Base-by-base conservation (phyloP, 2,797 vertebrate genomes). In the Hippopotamyrus pictus region DNA sequence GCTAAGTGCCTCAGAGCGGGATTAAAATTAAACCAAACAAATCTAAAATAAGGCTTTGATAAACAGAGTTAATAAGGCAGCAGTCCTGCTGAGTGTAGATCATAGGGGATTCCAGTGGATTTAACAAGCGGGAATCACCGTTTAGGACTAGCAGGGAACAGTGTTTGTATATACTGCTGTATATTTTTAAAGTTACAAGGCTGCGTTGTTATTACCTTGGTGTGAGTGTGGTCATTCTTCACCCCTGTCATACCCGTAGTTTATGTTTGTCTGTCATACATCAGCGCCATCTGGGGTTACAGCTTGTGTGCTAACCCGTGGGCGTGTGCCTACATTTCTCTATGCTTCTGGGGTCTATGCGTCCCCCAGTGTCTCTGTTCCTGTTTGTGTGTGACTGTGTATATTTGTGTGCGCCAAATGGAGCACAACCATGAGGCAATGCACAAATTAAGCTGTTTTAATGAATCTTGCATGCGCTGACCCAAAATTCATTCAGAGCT, bases 401-500 rank as follows among this genome's bases (percentile, higher is more conserved):
- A 44, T 86, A 48, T 46, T 86, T 76, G 6, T 86, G 89, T 87
- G 91, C 88, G 79, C 87, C 91, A 89, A 89, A 89, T 92, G 88
- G 91, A 94, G 90, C 93, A 92, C 91, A 94, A 92, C 93, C 92
- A 92, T 93, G 91, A 92, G 92, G 93, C 93, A 91, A 73, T 94
- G 94, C 92, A 92, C 93, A 93, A 91, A 92, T 93, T 89, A 91
- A 44, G 73, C 73, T 89, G 91, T 93, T 95, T 93, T 94, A 93
- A 95, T 96, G 92, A 95, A 94, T 94, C 94, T 93, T 95, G 95
- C 93, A 94, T 94, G 92, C 91, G 86, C 91, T 96, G 95, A 96
- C 95, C 95, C 94, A 94, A 94, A 95, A 82, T 95, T 22, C 91
- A 94, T 92, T 92, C 92, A 94, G 92, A 91, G 90, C 90, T 0